A percentile compares a stretch with the other conserved stretches of the same genome.
phyloP scores from a whole-genome alignment of 2,113 vertebrate genomes.

The Eleginops maclovinus region DNA sequence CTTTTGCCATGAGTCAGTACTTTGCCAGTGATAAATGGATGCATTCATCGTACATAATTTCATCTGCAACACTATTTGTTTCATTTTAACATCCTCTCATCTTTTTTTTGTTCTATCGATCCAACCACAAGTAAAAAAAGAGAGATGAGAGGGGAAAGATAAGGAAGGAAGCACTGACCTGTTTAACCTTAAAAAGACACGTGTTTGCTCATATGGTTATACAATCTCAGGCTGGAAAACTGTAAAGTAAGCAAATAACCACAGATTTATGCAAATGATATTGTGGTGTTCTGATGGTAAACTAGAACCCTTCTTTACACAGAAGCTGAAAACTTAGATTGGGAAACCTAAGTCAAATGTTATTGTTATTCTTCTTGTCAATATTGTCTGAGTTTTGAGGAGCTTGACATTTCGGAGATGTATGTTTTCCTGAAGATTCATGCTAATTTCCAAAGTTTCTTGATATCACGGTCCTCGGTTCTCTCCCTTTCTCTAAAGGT shows the following conservation, averaged over 20 bases:
- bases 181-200: background rate
- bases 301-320: too few relatives aligned
- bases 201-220: background rate
- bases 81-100: background rate
- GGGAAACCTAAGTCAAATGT: too few relatives aligned
- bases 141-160: background rate
- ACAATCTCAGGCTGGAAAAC: background rate
- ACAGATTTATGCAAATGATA: too few relatives aligned
- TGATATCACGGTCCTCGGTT: too few relatives aligned
- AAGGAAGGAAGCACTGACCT: background rate
- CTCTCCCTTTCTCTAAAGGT: too few relatives aligned
- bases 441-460: too few relatives aligned
- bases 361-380: too few relatives aligned
- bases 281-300: too few relatives aligned
- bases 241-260: background rate
- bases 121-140: background rate
- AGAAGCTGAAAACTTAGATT: too few relatives aligned
- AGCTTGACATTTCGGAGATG: too few relatives aligned
- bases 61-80: background rate
- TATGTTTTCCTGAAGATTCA: too few relatives aligned
- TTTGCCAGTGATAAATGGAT: background rate
- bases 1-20: background rate
- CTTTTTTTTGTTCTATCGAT: background rate
- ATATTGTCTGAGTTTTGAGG: too few relatives aligned
- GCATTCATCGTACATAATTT: background rate